A percentile compares a stretch with the other conserved stretches of the same genome.
Evolutionary conservation across 2,888 invertebrate genomes (phyloP).

Genomic region (Petrophora chlorosata): DNA sequence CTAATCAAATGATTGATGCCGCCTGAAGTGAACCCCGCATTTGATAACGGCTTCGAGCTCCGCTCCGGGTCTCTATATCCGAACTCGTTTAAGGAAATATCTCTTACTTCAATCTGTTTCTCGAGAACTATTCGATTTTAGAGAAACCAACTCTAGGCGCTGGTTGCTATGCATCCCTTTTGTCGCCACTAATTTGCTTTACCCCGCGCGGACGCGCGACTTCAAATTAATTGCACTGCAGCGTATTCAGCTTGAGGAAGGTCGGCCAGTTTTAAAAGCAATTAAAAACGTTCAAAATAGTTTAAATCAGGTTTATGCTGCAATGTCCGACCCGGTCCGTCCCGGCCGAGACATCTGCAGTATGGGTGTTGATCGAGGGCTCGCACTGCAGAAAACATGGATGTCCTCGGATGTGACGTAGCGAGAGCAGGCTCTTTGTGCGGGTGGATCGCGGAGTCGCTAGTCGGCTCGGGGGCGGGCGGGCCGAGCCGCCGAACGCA

Average conservation of each 20-base stretch:
- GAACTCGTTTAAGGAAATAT: not conserved
- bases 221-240: slow-evolving; percentile 49
- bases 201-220: slow-evolving; percentile 32
- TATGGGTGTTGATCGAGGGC: slow-evolving; percentile 33
- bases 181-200: slow-evolving; percentile 35
- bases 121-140: no score
- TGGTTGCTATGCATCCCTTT: slow-evolving; percentile 28
- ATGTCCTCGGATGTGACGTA: slow-evolving; percentile 46
- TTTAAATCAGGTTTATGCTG: slow-evolving; percentile 25
- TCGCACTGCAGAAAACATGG: slow-evolving; percentile 46
- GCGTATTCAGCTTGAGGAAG: slow-evolving; percentile 35
- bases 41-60: not conserved
- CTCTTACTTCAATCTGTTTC: not conserved
- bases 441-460: slow-evolving; percentile 45
- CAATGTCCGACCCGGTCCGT: slow-evolving; percentile 24
- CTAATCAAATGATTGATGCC: no score
- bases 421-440: slow-evolving; percentile 60
- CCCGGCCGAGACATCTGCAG: slow-evolving; percentile 40
- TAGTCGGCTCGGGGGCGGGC: slow-evolving; percentile 39
- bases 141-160: no score
- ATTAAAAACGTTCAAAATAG: slow-evolving; percentile 22
- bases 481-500: slow-evolving; percentile 48
- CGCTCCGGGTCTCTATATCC: not conserved
- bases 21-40: not conserved
- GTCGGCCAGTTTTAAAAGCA: slow-evolving; percentile 26